A percentile compares a stretch with the other conserved stretches of the same genome.
These are phyloP conservation scores for Auanema sp. DNA, from an alignment of 2,888 invertebrate species.

Conservation along the genomic window DNA sequence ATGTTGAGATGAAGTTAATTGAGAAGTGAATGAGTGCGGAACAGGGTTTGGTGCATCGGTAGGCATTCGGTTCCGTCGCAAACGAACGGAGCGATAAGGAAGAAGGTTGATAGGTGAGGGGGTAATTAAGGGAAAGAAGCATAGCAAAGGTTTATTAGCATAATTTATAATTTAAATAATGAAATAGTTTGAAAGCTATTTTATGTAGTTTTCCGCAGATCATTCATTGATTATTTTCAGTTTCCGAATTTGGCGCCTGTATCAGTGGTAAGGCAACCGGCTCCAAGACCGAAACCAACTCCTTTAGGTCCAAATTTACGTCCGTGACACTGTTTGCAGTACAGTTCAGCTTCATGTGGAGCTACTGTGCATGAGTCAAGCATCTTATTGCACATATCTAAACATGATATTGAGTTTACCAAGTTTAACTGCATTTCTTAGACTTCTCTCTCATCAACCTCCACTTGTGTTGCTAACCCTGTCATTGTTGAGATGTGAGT, in stretches of 20 bases:
- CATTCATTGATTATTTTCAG: conserved; percentile 23
- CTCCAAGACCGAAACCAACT: conserved; percentile 96
- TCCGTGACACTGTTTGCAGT: conserved; percentile 92
- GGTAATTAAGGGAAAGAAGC: neutral
- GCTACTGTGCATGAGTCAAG: conserved; percentile 93
- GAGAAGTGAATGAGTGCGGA: no score
- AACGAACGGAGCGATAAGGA: no score
- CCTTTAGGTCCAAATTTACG: conserved; percentile 95
- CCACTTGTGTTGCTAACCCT: no score
- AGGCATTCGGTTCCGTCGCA: no score
- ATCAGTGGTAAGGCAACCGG: conserved; percentile 95
- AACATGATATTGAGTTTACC: conserved; percentile 9
- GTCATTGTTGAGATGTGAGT: conserved; percentile 1
- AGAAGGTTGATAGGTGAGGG: neutral
- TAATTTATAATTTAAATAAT: neutral
- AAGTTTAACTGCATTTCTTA: no score
- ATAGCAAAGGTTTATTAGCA: neutral
- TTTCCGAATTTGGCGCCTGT: conserved; percentile 81
- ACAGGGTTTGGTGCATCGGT: no score
- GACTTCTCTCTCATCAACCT: no score
- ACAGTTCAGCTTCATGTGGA: conserved; percentile 88
- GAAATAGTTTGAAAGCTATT: neutral
- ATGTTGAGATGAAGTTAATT: neutral
- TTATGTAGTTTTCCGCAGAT: neutral
- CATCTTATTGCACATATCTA: conserved; percentile 84